Base-by-base conservation (phyloP, 2,888 invertebrate genomes). In the Drosophila antonietae region DNA sequence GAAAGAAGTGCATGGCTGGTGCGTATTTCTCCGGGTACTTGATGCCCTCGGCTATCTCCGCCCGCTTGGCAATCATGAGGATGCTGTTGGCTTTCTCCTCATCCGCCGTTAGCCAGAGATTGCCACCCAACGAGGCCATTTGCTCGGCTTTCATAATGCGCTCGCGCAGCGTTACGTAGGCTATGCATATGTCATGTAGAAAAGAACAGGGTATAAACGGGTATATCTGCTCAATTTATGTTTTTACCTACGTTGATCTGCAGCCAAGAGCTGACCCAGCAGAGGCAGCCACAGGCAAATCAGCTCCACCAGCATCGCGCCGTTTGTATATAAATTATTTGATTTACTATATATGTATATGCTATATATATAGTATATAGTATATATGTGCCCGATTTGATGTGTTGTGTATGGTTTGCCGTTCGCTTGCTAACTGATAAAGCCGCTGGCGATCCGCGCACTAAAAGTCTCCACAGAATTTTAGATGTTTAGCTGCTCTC, bases 1-100 rank as follows among this genome's bases (percentile, higher is more conserved):
- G 90, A 69, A 95, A 93, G 78, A 95, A 95, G 86, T 95, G 95
- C 77, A 92, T 91, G 0, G 94, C 93, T 4, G 95, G 94, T 12
- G 94, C 91, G 87, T 95, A 95, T 39, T 91, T 92, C 70, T 90
- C 91, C 15, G 93, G 92, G 51, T 92, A 83, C 41, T 91, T 91
- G 5, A 92, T 64, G 20, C 84, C 88, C 60, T 91, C 91, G 1
- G 90, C 82, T 41, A 93, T 91, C 80, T 93, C 92, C 59, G 91
- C 89, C 2, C 90, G 83, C 77, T 93, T 93, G 59, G 92, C 92
- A 59, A 92, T 91, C 92, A 93, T 93, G 69, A 93, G 69, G 52
- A 93, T 90, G n/a, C 87, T 87, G 75, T 93, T 92, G 67, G 90
- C 93, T 73, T 92, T 91, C 69, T 91, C 89, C 75, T 93, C 93